Base-by-base conservation (phyloP, 2,797 vertebrate genomes). In the Hafferia zeledoni region DNA sequence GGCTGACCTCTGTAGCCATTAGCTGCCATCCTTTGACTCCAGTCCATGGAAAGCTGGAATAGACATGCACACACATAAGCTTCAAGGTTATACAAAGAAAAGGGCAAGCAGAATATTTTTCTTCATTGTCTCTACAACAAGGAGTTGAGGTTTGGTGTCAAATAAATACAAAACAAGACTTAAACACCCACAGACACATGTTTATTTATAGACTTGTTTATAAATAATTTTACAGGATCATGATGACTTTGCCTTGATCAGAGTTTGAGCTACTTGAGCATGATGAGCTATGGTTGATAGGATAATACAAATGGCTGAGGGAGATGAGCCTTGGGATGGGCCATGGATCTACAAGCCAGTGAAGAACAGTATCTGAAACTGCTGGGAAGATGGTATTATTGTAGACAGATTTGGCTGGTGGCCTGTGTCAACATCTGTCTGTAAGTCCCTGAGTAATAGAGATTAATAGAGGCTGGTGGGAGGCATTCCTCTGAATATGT, bases 331-430 rank as follows among this genome's bases (percentile, higher is more conserved):
- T n/a, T 71, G 27, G 50, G 33, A 65, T n/a, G 49, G 19, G 23
- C 30, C 0, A 0, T n/a, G 27, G 43, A 61, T 72, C 47, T 86
- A 61, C 13, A 44, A 63, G 5, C 1, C 15, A 30, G n/a, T 33
- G n/a, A 31, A 84, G 55, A 86, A 37, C 20, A 76, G 6, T 31
- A 33, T 15, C 55, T 72, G 39, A 41, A 90, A 60, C 69, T 57
- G 41, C 37, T 75, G 56, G 23, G 37, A 56, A 85, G 20, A 24
- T 41, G 35, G 3, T 59, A 27, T 47, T 1, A 0, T 11, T 56
- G 15, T 5, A 28, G 59, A 67, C 7, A 55, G n/a, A 52, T 85
- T 59, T 91, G 64, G 31, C 47, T 74, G 23, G 35, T 74, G 47
- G 18, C 63, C 22, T 63, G 1, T 33, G 6, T 9, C 1, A 2